phyloP scores from a whole-genome alignment of 2,797 vertebrate genomes.

The Urocyon cinereoargenteus region DNA sequence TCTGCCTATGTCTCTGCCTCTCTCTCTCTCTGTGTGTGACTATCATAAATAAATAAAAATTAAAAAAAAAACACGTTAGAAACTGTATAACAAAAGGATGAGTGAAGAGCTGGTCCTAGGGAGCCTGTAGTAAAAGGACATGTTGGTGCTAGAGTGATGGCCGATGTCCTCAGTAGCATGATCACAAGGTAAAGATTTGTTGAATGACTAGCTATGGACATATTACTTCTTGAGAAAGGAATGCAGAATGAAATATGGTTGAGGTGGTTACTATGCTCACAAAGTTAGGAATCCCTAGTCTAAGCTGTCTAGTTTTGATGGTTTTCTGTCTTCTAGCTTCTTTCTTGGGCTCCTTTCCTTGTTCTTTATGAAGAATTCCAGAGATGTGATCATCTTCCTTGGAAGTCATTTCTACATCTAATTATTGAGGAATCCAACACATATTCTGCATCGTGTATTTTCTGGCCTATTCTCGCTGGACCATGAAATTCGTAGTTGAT shows the following conservation, averaged over 20 bases:
- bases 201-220: not conserved
- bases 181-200: not conserved
- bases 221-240: not conserved
- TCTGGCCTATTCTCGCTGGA: not conserved
- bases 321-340: not conserved
- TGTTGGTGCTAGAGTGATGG: not conserved
- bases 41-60: too few relatives aligned
- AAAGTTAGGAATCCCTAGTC: not conserved
- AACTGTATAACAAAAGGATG: not conserved
- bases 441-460: not conserved
- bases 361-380: slow-evolving; percentile 33
- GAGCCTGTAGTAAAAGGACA: not conserved
- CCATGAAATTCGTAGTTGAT: not conserved
- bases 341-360: slow-evolving; percentile 4
- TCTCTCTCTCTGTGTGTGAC: too few relatives aligned
- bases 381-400: not conserved
- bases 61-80: too few relatives aligned
- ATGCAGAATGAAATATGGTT: slow-evolving; percentile 8
- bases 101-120: not conserved
- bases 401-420: not conserved
- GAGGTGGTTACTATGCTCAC: not conserved
- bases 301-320: slow-evolving; percentile 1
- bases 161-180: not conserved
- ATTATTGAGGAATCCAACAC: not conserved
- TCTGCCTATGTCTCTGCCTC: too few relatives aligned